Percentiles rank a stretch among this genome's conserved stretches.
Evolutionary conservation across 2,113 vertebrate genomes (phyloP).

Genomic region (Salvator merianae): DNA sequence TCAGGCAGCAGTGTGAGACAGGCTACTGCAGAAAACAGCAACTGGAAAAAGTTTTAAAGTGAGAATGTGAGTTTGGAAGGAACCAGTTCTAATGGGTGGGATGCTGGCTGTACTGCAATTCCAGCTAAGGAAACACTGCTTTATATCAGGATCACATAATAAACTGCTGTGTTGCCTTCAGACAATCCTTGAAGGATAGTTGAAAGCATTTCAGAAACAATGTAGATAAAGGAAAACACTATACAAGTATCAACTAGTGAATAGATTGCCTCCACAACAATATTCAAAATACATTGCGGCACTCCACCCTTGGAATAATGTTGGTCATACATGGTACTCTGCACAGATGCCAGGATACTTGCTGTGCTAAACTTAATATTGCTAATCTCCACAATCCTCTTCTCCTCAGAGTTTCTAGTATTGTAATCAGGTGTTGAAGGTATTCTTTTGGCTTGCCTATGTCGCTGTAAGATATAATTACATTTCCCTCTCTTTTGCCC

Average conservation of each 20-base stretch:
- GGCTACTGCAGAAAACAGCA: too few species aligned
- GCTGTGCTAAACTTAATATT: conserved; percentile 27
- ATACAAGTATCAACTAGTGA: too few species aligned
- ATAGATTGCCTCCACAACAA: background rate
- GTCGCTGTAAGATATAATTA: conserved; percentile 67
- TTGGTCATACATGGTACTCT: background rate
- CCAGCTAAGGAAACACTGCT: background rate
- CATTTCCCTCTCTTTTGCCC: conserved; percentile 45
- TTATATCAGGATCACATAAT: background rate
- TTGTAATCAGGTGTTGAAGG: conserved; percentile 54
- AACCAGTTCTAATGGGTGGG: too few species aligned
- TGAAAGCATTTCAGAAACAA: background rate
- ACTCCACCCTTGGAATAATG: background rate
- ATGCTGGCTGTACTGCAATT: too few species aligned
- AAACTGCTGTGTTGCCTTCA: background rate
- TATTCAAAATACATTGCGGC: background rate
- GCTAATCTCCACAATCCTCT: conserved; percentile 51
- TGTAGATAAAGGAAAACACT: background rate
- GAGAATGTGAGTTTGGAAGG: too few species aligned
- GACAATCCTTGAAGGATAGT: background rate
- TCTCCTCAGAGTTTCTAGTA: conserved; percentile 58
- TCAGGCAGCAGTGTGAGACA: background rate
- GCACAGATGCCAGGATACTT: conserved; percentile 24
- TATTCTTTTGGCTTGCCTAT: conserved; percentile 57
- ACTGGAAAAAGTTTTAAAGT: too few species aligned